Evolutionary conservation across 35 echinoderm and acorn worm species (phyloP).

Genomic region (Ophiothrix spiculata): DNA sequence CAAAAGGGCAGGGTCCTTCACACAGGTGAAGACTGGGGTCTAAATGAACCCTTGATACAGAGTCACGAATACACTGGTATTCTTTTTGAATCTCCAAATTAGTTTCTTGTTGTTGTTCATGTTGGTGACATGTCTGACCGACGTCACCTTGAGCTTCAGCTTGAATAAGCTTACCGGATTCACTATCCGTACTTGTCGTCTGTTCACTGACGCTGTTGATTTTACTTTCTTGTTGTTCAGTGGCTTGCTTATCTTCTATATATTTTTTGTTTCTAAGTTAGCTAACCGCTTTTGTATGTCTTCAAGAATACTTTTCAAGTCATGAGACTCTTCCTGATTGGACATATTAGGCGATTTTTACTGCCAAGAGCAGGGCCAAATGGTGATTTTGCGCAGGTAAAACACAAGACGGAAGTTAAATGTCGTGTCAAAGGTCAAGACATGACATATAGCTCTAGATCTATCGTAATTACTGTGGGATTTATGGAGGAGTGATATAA

Average conservation of each 20-base stretch:
- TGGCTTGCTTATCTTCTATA: neutral
- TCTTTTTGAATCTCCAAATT: constrained; percentile 17
- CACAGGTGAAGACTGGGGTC: constrained; percentile 6
- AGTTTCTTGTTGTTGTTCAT: constrained; percentile 4
- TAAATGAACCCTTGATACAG: constrained; percentile 17
- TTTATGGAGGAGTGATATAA: no score
- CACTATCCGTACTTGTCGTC: neutral
- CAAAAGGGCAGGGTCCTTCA: constrained; percentile 2
- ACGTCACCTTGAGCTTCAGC: constrained; percentile 14
- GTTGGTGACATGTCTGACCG: constrained; percentile 24
- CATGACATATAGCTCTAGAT: no score
- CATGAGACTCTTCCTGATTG: neutral
- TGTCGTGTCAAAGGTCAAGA: no score
- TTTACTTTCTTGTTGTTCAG: neutral
- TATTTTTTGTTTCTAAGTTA: neutral
- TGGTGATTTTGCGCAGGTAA: no score
- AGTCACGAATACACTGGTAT: constrained; percentile 23
- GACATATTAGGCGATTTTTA: neutral
- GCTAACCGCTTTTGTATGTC: neutral
- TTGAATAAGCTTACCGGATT: neutral
- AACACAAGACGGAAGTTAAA: no score
- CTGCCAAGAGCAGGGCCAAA: neutral
- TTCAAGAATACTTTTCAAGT: neutral
- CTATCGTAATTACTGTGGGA: no score
- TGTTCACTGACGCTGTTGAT: neutral